Evolutionary conservation across 2,888 invertebrate genomes (phyloP), one percentile per base, ranked within the genome.

Genomic region (Octodonta nipae): DNA sequence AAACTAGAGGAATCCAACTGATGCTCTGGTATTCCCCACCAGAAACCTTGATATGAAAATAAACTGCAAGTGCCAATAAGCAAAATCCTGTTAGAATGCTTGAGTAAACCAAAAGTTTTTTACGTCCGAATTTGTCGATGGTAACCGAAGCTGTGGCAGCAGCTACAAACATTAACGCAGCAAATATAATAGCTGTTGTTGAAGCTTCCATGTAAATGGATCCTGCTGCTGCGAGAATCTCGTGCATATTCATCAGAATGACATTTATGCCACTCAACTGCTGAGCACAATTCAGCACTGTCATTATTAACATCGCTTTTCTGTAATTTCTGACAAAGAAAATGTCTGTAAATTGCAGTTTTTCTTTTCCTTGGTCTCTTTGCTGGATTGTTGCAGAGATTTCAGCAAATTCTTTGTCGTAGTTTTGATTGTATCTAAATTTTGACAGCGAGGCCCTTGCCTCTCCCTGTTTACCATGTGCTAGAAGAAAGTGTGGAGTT

Each of bases 201-300:
- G 50, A 47, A 0, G 55, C 43, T 2, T 52, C 43, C n/a, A 50
- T 37, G 25, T 60, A 50, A 16, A 54, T 52, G 1, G 56, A 53
- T 4, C 53, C 55, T 0, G 58, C 59, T 29, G 54, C 50, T 14
- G 42, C 44, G 10, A 61, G 35, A 34, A 61, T 60, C 11, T 47
- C 44, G 37, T 61, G 60, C 30, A 61, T 43, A 29, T 61, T 61
- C 60, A 61, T 60, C 15, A 61, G 32, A 33, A 61, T 57, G 3
- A 61, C 60, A 26, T 54, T 57, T 20, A 60, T 58, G 26, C 58
- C 54, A 25, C 56, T 53, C 33, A 60, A 56, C 40, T 61, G 60
- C 38, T 61, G 60, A 0, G 55, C 54, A 2, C 49, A 52, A 34
- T 60, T 60, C 11, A 61, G 36, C 2, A 58, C 53, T 3, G 54